Conservation (phyloP, 2,113 vertebrate species). For the Tauraco erythrolophus region DNA sequence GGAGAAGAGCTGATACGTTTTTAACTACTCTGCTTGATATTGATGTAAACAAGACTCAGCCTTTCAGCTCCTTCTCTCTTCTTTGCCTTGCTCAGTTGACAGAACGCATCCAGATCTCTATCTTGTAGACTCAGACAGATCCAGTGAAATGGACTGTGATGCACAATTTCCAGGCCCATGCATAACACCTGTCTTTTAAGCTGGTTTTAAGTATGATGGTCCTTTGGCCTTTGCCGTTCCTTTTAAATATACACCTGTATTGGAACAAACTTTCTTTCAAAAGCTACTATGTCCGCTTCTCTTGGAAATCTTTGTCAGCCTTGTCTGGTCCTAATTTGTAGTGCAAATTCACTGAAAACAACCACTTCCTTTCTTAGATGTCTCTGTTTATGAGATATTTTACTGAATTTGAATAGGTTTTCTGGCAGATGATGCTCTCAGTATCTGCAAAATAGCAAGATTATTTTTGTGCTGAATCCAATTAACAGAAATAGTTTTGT, state of each 20-base stretch:
- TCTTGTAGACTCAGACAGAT: neutral
- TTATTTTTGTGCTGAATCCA: neutral
- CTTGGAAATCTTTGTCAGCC: neutral
- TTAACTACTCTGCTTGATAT: neutral
- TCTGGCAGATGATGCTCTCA: neutral
- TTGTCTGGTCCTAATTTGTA: neutral
- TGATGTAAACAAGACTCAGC: neutral
- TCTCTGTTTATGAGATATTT: neutral
- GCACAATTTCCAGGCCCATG: neutral
- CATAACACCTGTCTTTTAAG: neutral
- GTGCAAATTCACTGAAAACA: neutral
- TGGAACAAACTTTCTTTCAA: neutral
- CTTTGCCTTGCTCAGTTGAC: neutral
- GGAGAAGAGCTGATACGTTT: neutral
- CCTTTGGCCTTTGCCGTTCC: neutral
- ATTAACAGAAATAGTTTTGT: neutral
- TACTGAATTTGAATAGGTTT: neutral
- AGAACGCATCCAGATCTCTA: neutral
- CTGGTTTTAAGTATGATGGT: neutral
- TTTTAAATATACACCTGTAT: neutral
- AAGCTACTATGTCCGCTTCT: neutral
- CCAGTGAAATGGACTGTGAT: neutral
- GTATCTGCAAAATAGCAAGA: neutral
- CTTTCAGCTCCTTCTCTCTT: neutral
- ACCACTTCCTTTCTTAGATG: neutral